A percentile compares a stretch with the other conserved stretches of the same genome.
phyloP scores from a whole-genome alignment of 2,888 invertebrate genomes.

The Eutolmus rufibarbis region DNA sequence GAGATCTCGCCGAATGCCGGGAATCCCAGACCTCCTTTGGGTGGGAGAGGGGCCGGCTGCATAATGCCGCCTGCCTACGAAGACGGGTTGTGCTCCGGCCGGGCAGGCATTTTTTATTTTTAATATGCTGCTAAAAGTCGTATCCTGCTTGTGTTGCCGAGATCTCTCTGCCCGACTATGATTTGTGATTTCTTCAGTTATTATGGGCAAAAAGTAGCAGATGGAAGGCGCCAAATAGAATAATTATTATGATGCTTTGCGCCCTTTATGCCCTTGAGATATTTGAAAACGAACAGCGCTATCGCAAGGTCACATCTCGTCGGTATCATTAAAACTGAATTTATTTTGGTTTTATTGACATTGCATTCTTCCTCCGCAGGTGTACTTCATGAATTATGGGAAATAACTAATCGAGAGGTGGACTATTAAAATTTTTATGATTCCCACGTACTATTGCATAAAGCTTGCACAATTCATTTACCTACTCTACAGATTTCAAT shows the following conservation, averaged over 20 bases:
- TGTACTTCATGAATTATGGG: background rate
- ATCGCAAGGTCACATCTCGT: conserved; percentile 30
- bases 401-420: background rate
- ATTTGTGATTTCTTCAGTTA: conserved; percentile 32
- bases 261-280: conserved; percentile 25
- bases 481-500: background rate
- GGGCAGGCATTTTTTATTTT: background rate
- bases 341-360: conserved; percentile 20
- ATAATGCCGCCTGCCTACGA: background rate
- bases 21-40: background rate
- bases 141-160: background rate
- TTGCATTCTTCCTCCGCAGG: background rate
- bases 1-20: conserved; percentile 11
- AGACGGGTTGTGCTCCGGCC: background rate
- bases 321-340: conserved; percentile 11
- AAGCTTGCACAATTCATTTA: background rate
- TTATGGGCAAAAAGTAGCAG: conserved; percentile 32
- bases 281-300: conserved; percentile 16
- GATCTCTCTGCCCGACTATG: background rate
- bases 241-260: conserved; percentile 24
- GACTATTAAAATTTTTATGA: background rate
- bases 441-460: background rate
- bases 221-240: conserved; percentile 40
- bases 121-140: conserved; percentile 14
- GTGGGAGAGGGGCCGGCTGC: conserved; percentile 14